phyloP scores from a whole-genome alignment of 2,113 vertebrate genomes.

The Martes martes region DNA sequence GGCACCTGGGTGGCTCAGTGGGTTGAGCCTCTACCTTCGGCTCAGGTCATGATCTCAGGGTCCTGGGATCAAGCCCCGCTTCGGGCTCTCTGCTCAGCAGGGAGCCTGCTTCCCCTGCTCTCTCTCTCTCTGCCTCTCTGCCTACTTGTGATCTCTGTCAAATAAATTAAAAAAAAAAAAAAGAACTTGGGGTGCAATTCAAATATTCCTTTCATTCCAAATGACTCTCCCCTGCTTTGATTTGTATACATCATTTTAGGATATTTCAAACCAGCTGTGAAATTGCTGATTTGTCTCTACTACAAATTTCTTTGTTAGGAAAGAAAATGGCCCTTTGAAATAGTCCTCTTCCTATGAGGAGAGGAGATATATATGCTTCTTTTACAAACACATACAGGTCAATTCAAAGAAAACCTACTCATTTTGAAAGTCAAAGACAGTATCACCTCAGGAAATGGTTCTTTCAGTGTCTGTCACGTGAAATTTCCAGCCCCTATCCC shows the following conservation, averaged over 20 bases:
- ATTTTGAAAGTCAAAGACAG: conserved; percentile 74
- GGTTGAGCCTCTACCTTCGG: no score
- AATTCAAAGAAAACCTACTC: conserved; percentile 61
- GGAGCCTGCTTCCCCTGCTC: no score
- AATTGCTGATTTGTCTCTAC: conserved; percentile 48
- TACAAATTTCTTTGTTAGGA: conserved; percentile 18
- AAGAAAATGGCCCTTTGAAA: neutral
- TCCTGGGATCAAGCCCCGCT: no score
- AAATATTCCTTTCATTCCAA: neutral
- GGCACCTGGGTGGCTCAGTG: no score
- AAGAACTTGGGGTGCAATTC: neutral
- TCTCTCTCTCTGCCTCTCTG: no score
- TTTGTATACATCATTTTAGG: conserved; percentile 27
- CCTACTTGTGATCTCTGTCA: no score
- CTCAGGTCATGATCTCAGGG: no score
- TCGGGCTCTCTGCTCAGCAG: no score
- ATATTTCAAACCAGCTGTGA: neutral
- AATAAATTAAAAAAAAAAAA: no score
- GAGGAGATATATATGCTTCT: neutral
- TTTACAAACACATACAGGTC: neutral
- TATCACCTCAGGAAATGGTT: conserved; percentile 61
- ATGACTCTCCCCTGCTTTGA: conserved; percentile 16
- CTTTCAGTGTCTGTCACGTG: neutral
- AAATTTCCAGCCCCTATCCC: neutral
- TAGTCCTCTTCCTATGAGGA: neutral